Conservation (phyloP, 2,113 vertebrate species). For the Trinectes maculatus region DNA sequence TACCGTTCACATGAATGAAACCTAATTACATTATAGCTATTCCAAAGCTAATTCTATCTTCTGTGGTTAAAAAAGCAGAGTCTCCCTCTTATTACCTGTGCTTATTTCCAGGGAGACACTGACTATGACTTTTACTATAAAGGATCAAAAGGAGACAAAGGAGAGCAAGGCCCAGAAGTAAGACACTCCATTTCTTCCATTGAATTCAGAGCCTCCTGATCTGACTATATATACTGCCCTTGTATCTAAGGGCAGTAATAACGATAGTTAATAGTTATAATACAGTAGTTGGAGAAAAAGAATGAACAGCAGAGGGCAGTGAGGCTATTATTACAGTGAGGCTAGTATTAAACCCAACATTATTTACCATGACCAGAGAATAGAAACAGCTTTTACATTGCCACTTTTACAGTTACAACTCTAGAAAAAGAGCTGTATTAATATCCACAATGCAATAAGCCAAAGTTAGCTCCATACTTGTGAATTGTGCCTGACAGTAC, state of each 20-base stretch:
- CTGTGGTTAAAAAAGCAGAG: no score
- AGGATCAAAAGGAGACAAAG: conserved; percentile 69
- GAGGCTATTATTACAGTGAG: conserved; percentile 3
- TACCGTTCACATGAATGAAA: not conserved
- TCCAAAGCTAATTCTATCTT: not conserved
- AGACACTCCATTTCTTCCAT: not conserved
- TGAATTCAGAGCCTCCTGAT: not conserved
- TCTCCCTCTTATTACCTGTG: not conserved
- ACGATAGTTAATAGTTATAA: no score
- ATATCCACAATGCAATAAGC: not conserved
- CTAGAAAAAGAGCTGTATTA: not conserved
- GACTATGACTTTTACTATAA: conserved; percentile 13
- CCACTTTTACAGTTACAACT: no score
- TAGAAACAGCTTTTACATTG: no score
- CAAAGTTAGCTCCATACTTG: not conserved
- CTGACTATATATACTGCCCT: not conserved
- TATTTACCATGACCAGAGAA: not conserved
- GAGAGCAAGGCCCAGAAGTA: conserved; percentile 67
- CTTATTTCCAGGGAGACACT: conserved; percentile 59
- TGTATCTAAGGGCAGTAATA: no score
- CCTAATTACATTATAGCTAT: not conserved
- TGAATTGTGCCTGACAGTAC: no score
- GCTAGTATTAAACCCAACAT: conserved; percentile 1
- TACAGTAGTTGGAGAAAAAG: not conserved
- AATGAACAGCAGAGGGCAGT: conserved; percentile 62